These are phyloP conservation scores for Diglossa cyanea DNA, from an alignment of 2,797 vertebrate species.

Conservation along the genomic window DNA sequence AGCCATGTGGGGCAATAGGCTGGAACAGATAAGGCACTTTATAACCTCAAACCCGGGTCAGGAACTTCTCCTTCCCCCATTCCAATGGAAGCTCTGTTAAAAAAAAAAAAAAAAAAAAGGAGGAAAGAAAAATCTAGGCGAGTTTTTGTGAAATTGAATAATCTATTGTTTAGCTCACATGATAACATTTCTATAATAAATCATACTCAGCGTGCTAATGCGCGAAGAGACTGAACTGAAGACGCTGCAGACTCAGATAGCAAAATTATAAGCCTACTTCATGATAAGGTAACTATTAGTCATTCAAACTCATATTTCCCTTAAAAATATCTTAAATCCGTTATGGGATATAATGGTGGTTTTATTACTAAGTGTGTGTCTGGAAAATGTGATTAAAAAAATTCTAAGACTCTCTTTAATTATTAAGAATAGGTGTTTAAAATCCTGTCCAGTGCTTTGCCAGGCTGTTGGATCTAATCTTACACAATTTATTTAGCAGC, in stretches of 20 bases:
- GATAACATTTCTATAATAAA: slow-evolving; percentile 99
- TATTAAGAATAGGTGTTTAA: background rate
- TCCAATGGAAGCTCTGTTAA: slow-evolving; percentile 81
- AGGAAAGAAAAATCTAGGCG: slow-evolving; percentile 79
- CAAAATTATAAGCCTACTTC: slow-evolving; percentile 99
- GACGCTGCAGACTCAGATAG: slow-evolving; percentile 99
- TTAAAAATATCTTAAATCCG: slow-evolving; percentile 84
- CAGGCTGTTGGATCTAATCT: background rate
- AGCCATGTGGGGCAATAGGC: slow-evolving; percentile 46
- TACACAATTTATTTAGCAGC: background rate
- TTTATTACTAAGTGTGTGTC: slow-evolving; percentile 73
- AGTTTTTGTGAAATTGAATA: slow-evolving; percentile 92
- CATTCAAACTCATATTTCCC: slow-evolving; percentile 96
- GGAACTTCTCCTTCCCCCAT: slow-evolving; percentile 65
- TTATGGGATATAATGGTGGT: slow-evolving; percentile 78
- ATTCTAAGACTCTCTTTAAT: background rate
- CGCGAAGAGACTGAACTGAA: slow-evolving; percentile 99
- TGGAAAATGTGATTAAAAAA: slow-evolving; percentile 49
- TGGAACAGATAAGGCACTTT: slow-evolving; percentile 59
- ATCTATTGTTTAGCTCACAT: slow-evolving; percentile 95
- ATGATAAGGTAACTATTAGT: slow-evolving; percentile 99
- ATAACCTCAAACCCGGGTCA: slow-evolving; percentile 16
- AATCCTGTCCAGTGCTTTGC: slow-evolving; percentile 19
- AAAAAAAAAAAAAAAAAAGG: background rate
- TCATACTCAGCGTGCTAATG: slow-evolving; percentile 99